Evolutionary conservation across 2,113 vertebrate genomes (phyloP).

Genomic region (Scomber colias): DNA sequence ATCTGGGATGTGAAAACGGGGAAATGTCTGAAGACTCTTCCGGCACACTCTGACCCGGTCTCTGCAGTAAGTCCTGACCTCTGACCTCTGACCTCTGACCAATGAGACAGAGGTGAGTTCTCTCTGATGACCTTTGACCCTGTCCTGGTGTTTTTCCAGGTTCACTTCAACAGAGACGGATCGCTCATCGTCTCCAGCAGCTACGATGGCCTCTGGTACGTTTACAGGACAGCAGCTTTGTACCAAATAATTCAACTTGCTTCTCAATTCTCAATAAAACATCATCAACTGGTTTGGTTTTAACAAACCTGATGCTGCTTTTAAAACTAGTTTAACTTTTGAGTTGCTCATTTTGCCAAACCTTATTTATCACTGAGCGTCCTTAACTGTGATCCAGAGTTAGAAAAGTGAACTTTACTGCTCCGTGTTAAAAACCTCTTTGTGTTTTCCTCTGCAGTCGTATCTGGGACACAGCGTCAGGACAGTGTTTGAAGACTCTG

Average conservation of each 20-base stretch:
- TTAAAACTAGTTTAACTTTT: too few relatives aligned
- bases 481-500: conserved; percentile 94
- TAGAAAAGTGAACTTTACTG: too few relatives aligned
- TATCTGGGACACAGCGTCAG: conserved; percentile 95
- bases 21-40: conserved; percentile 94
- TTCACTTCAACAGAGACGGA: conserved; percentile 94
- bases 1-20: conserved; percentile 97
- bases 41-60: conserved; percentile 93
- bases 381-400: too few relatives aligned
- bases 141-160: conserved; percentile 74
- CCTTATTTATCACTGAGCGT: too few relatives aligned
- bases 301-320: too few relatives aligned
- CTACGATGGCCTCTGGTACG: conserved; percentile 93
- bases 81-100: background rate
- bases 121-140: background rate
- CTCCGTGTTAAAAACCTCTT: too few relatives aligned
- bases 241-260: too few relatives aligned
- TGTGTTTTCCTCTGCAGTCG: conserved; percentile 79
- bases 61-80: conserved; percentile 88
- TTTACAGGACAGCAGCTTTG: too few relatives aligned
- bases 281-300: too few relatives aligned
- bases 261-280: too few relatives aligned
- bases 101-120: background rate
- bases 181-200: conserved; percentile 95
- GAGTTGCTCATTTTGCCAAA: too few relatives aligned